These are phyloP conservation scores for Lypha dubia DNA, from an alignment of 2,888 invertebrate species.

Conservation along the genomic window DNA sequence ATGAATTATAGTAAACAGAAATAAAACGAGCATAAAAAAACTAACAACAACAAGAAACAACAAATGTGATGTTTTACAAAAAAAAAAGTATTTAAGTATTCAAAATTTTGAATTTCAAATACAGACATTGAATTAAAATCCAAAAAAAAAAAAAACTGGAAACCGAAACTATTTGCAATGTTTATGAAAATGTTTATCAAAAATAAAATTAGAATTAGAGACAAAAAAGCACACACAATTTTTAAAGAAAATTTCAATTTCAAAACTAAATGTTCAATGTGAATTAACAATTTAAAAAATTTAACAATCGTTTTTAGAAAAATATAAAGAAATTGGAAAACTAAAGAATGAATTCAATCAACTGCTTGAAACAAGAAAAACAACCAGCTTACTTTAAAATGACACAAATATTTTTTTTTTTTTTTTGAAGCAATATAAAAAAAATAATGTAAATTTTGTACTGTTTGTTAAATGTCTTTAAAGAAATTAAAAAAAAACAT, in stretches of 20 bases:
- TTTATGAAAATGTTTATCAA: slow-evolving; percentile 13
- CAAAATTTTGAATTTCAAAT: neutral
- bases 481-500: neutral
- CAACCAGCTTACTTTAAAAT: slow-evolving; percentile 60
- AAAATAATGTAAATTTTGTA: neutral
- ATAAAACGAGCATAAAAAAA: slow-evolving; percentile 4
- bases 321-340: neutral
- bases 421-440: neutral
- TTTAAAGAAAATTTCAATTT: neutral
- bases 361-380: slow-evolving; percentile 25
- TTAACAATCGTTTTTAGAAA: slow-evolving; percentile 13
- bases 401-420: too few species aligned
- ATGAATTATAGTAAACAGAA: slow-evolving; percentile 53
- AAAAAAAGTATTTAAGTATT: neutral
- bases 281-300: slow-evolving; percentile 32
- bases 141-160: neutral
- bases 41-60: slow-evolving; percentile 57
- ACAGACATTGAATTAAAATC: neutral
- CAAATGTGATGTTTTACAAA: slow-evolving; percentile 68
- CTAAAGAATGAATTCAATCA: slow-evolving; percentile 14
- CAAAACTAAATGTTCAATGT: slow-evolving; percentile 51
- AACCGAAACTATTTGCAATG: slow-evolving; percentile 11
- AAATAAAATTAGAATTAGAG: neutral
- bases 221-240: neutral
- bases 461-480: neutral